Conservation (phyloP, 1,140 invertebrate genomes). For the Copidosoma floridanum region DNA sequence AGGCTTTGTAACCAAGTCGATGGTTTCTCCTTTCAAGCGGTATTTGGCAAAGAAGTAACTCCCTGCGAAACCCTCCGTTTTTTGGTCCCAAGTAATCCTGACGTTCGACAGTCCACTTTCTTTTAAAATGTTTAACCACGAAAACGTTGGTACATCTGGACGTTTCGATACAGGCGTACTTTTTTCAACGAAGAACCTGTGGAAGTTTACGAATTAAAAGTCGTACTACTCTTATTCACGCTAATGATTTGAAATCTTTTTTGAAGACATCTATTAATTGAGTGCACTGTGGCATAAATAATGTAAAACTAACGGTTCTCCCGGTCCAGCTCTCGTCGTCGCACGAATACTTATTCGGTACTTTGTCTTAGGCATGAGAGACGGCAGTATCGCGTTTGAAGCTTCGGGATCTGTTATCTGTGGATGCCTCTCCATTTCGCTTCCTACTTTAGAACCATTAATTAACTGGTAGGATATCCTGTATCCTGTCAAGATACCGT, state of each 20-base stretch:
- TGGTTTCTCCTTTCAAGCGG: constrained; percentile 70
- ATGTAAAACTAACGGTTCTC: constrained; percentile 63
- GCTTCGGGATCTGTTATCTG: constrained; percentile 73
- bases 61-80: constrained; percentile 71
- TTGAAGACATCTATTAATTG: too few species aligned
- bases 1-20: constrained; percentile 61
- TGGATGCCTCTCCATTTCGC: constrained; percentile 70
- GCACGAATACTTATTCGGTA: constrained; percentile 85
- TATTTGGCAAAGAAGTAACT: constrained; percentile 88
- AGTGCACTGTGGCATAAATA: too few species aligned
- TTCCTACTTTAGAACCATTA: constrained; percentile 67
- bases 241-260: too few species aligned
- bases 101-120: constrained; percentile 75
- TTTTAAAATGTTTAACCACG: constrained; percentile 66
- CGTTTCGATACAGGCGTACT: constrained; percentile 65
- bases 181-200: constrained; percentile 76
- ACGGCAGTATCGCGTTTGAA: constrained; percentile 80
- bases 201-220: not conserved
- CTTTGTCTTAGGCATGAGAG: constrained; percentile 79
- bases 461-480: constrained; percentile 87
- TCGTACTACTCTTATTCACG: too few species aligned
- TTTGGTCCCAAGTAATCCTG: constrained; percentile 78
- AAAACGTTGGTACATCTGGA: constrained; percentile 77
- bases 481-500: constrained; percentile 91
- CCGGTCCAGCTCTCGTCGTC: constrained; percentile 79